Base-by-base conservation (phyloP, 1,140 invertebrate species). In the Halesus radiatus region DNA sequence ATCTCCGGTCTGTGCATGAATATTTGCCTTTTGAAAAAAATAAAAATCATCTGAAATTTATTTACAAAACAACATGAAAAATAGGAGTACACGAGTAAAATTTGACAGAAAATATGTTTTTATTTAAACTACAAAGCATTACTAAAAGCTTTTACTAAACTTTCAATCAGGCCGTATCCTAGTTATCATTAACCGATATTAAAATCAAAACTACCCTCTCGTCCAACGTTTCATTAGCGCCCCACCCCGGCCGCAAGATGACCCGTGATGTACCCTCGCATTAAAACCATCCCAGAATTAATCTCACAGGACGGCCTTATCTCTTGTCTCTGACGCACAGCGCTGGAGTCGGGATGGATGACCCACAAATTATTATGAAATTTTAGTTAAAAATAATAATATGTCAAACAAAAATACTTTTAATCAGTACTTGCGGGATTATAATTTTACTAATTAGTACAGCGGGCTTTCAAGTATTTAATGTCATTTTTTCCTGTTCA, bases 201-300 rank as follows among this genome's bases (percentile, higher is more conserved):
- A 45, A 45, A 45, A 64, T 29, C 23, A 64, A 64, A 23, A 66
- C 29, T 29, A 26, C 22, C 62, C 22, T 13, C 22, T 29, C n/a
- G 26, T 66, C 62, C 26, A 29, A 16, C 26, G n/a, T 66, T 66
- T 66, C 62, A 66, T 26, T 16, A 66, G 16, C 62, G 37, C 37
- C 26, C 62, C 22, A 66, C 15, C 62, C 16, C 7, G 20, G 56
- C 8, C 37, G 37, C 37, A 66, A 66, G 62, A 15, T 66, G 62
- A 66, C 62, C n/a, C 23, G 62, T 16, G 62, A 66, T 13, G 5
- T 1, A 66, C 62, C 62, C 62, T 66, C 62, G 62, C 29, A 66
- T 66, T 66, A 66, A 66, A 66, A 26, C 62, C 0, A 66, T 2
- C 26, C 62, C 62, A 2, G 29, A 66, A 66, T 66, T 66, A 66